A percentile compares a stretch with the other conserved stretches of the same genome.
Conservation (phyloP, 2,113 vertebrate species). For the Gobius niger region DNA sequence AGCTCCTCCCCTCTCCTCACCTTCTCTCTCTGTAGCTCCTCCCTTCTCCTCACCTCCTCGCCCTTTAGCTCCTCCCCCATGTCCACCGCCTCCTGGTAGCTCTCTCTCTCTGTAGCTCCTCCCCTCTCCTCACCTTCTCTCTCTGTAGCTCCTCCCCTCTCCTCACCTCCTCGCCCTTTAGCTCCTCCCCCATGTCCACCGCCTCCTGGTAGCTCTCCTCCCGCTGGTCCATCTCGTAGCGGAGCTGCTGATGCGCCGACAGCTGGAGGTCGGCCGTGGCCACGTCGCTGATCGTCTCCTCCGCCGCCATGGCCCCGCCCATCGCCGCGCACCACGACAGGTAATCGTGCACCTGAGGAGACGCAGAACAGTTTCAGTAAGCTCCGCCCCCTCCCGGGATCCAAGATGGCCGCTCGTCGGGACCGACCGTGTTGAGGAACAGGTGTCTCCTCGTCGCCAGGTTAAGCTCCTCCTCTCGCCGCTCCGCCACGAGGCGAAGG, state of each 20-base stretch:
- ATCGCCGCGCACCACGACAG: conserved; percentile 80
- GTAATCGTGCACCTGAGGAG: conserved; percentile 75
- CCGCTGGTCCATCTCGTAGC: conserved; percentile 79
- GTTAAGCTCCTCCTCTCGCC: conserved; percentile 75
- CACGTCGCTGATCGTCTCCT: conserved; percentile 79
- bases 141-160: conserved; percentile 24
- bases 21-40: too few relatives aligned
- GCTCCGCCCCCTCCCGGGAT: too few relatives aligned
- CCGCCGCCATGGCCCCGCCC: conserved; percentile 74
- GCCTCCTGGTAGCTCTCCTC: conserved; percentile 74
- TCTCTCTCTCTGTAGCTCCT: neutral
- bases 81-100: too few relatives aligned
- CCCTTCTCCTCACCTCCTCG: too few relatives aligned
- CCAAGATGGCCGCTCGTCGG: too few relatives aligned
- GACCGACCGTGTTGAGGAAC: conserved; percentile 79
- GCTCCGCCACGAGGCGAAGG: conserved; percentile 70
- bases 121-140: conserved; percentile 69
- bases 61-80: too few relatives aligned
- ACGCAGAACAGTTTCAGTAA: neutral
- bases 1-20: too few relatives aligned
- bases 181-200: conserved; percentile 74
- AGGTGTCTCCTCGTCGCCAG: conserved; percentile 65
- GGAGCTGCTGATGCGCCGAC: conserved; percentile 80
- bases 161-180: conserved; percentile 15
- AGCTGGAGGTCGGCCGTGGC: conserved; percentile 74